A percentile compares a stretch with the other conserved stretches of the same genome.
These are phyloP conservation scores for Drosophila mulleri DNA, from an alignment of 2,888 invertebrate species.

Conservation along the genomic window DNA sequence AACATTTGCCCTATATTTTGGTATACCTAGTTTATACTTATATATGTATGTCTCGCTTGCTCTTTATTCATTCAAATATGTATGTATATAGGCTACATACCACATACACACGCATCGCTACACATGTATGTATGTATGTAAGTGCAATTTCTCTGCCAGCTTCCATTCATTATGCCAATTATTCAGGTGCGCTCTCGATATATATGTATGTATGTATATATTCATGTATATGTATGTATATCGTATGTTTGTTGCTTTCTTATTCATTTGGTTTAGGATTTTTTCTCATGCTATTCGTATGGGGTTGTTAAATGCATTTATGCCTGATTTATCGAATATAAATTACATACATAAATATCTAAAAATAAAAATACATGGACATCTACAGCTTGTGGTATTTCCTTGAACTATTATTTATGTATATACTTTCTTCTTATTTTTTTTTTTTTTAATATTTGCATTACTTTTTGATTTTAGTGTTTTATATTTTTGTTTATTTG, in stretches of 20 bases:
- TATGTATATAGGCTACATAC: conserved; percentile 50
- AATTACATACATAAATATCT: conserved; percentile 76
- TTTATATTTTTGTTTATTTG: background rate
- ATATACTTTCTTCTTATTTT: conserved; percentile 24
- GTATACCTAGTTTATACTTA: conserved; percentile 44
- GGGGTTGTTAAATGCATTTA: conserved; percentile 66
- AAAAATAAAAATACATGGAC: conserved; percentile 73
- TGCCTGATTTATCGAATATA: conserved; percentile 71
- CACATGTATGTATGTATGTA: background rate
- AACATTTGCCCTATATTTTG: conserved; percentile 77
- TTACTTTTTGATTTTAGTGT: conserved; percentile 14
- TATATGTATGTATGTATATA: background rate
- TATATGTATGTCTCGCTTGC: conserved; percentile 36
- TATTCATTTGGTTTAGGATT: background rate
- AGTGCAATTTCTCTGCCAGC: conserved; percentile 29
- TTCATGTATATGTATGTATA: conserved; percentile 3
- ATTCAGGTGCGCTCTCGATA: conserved; percentile 40
- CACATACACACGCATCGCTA: conserved; percentile 15
- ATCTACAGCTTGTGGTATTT: conserved; percentile 57
- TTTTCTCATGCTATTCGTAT: conserved; percentile 38
- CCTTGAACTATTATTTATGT: conserved; percentile 43
- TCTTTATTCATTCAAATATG: conserved; percentile 31
- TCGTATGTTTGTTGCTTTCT: conserved; percentile 16
- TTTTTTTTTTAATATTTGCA: conserved; percentile 37
- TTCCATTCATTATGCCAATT: conserved; percentile 18